Base-by-base conservation (phyloP, 2,113 vertebrate genomes). In the Gadus macrocephalus region DNA sequence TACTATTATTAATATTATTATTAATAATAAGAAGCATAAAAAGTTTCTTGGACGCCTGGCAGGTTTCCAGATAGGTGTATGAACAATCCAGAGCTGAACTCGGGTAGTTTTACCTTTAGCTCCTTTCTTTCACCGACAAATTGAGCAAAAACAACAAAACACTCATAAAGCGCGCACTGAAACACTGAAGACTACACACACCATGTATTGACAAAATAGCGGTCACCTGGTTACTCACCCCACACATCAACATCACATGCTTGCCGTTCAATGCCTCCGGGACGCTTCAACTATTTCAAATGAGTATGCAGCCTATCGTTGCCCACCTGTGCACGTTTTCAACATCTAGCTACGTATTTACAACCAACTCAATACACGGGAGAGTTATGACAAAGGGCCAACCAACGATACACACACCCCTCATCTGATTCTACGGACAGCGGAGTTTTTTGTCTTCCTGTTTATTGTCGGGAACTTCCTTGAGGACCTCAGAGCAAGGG, bases 381-480 rank as follows among this genome's bases (percentile, higher is more conserved):
- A 86, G 85, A 79, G 78, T 74, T 64, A 83, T 77, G 73, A 84
- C 67, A 68, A 27, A 16, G 15, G 66, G 31, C 53, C 77, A 63
- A 87, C 79, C 84, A 86, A 80, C 75, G 60, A 81, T 35, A 35
- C 4, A 35, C 31, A 35, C 31, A 35, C 31, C 31, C 31, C 31
- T 35, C 17, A 62, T 68, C 74, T 49, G 74, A 28, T 76, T 28
- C 65, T 74, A 87, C 79, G 81, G 66, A 79, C 85, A 85, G 86
- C 89, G 90, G 91, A 90, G 74, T 83, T 91, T 89, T 73, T 81
- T 75, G 62, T 77, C 92, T 96, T 97, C 94, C 95, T 97, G 95
- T 96, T 98, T 94, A 94, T 90, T 92, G 85, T 85, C 78, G 85
- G 89, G 80, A 88, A 92, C 86, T 95, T 95, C 93, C 93, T 93